A percentile compares a stretch with the other conserved stretches of the same genome.
Evolutionary conservation across 2,888 invertebrate genomes (phyloP).

Genomic region (Agrypnus murinus): DNA sequence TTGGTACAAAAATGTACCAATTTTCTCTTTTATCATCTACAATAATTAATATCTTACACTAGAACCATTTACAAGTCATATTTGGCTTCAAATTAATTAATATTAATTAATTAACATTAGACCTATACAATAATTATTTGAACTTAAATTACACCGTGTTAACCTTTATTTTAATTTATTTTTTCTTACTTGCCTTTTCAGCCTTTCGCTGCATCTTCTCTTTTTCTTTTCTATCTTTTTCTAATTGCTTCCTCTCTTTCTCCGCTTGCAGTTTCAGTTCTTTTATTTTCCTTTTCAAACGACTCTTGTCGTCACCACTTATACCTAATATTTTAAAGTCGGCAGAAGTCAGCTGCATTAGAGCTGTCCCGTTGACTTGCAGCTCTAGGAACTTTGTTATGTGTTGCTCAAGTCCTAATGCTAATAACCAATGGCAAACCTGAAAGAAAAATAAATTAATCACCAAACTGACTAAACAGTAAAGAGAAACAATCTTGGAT

Average conservation of each 20-base stretch:
- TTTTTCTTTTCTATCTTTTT: conserved; percentile 88
- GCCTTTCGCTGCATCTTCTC: conserved; percentile 91
- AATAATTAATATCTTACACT: conserved; percentile 48
- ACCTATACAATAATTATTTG: conserved; percentile 42
- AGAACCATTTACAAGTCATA: conserved; percentile 51
- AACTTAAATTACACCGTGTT: conserved; percentile 25
- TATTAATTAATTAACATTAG: conserved; percentile 43
- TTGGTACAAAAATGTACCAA: conserved; percentile 55
- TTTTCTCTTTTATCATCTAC: conserved; percentile 16
- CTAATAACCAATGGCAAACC: conserved; percentile 94
- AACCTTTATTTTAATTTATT: conserved; percentile 67
- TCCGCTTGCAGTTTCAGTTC: conserved; percentile 85
- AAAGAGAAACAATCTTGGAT: no score
- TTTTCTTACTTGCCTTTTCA: conserved; percentile 77
- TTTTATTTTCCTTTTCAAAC: conserved; percentile 89
- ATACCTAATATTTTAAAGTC: conserved; percentile 93
- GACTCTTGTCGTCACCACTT: conserved; percentile 85
- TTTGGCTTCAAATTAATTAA: conserved; percentile 48
- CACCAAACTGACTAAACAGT: no score
- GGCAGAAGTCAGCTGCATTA: conserved; percentile 91
- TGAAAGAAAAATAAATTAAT: conserved; percentile 69
- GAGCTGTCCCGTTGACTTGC: conserved; percentile 89
- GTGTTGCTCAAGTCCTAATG: conserved; percentile 89
- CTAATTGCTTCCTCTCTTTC: conserved; percentile 82
- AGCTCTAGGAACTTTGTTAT: conserved; percentile 91